phyloP scores from a whole-genome alignment of 1,140 invertebrate genomes.

The Pollicipes pollicipes region DNA sequence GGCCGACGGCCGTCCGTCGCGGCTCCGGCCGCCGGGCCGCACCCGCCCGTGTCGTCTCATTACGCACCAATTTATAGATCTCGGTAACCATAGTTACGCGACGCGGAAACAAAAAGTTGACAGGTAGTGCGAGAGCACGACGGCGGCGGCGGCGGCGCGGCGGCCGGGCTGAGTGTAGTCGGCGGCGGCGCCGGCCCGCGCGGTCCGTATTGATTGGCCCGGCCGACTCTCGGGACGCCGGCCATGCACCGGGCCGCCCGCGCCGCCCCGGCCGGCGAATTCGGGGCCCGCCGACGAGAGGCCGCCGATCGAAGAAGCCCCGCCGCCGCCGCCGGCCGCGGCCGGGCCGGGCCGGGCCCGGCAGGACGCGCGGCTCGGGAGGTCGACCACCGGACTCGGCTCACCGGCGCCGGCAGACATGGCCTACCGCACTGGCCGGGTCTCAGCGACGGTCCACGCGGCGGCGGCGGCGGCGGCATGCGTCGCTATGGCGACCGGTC shows the following conservation, averaged over 20 bases:
- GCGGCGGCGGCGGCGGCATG: background rate
- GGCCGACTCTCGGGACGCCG: background rate
- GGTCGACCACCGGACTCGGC: too few relatives aligned
- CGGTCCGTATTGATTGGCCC: background rate
- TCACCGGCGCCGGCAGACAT: too few relatives aligned
- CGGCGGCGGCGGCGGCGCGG: too few relatives aligned
- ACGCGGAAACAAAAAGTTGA: constrained; percentile 6
- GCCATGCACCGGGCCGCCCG: background rate
- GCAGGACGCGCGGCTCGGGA: too few relatives aligned
- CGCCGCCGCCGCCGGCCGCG: too few relatives aligned
- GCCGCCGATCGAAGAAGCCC: background rate
- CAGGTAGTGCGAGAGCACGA: background rate
- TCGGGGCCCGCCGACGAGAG: background rate
- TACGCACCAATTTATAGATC: constrained; percentile 6
- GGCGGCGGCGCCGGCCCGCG: too few relatives aligned
- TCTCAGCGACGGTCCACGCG: background rate
- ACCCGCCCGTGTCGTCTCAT: constrained; percentile 4
- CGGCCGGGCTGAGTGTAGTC: too few relatives aligned
- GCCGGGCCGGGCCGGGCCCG: too few relatives aligned
- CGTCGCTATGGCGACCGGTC: background rate
- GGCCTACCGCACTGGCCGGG: background rate
- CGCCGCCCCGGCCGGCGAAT: background rate
- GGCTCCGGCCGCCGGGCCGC: too few relatives aligned
- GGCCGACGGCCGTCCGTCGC: too few relatives aligned
- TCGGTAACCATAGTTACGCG: background rate